Evolutionary conservation across 2,113 vertebrate genomes (phyloP), one percentile per base, ranked within the genome.

Genomic region (Oplegnathus fasciatus): DNA sequence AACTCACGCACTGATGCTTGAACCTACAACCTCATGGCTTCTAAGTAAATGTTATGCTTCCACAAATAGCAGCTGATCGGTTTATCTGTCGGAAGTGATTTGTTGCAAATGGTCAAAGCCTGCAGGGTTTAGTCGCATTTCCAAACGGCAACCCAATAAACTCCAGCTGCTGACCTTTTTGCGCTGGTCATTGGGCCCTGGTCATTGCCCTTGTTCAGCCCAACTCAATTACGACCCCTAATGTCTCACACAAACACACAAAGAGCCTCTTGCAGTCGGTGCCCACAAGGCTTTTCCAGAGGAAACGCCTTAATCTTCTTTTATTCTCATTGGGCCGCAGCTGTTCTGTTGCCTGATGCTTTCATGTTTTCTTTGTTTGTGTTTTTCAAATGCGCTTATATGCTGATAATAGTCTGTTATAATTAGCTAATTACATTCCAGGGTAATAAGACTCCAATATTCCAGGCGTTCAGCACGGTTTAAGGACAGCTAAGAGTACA

Each of bases 61-160:
- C 81, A 55, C 91, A 92, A 93, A 95, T 93, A 95, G 93, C 90
- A 50, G 83, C 89, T 90, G 92, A 94, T 93, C 32, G 9, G 60
- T 92, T 87, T 84, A 90, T 92, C 85, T 93, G 94, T 94, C 89
- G 68, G 83, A 91, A 84, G 88, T 91, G 94, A 94, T 95, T 92
- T 92, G 89, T 87, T 85, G 92, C 82, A 89, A 88, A 91, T 86
- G 79, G 88, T 84, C 86, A 42, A 77, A 84, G 87, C 94, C 94
- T 84, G 70, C 84, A 77, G 93, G 88, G 77, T 83, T 86, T 66
- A 40, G 91, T 82, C 91, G 89, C 93, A 90, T 93, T 94, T 94
- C 82, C 89, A 89, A 91, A 84, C 80, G 60, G 77, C 93, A 94
- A 95, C 94, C 89, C 92, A 92, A 94, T 95, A 94, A 94, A 85